These are phyloP conservation scores for Rattus norvegicus DNA, from an alignment of 2,113 vertebrate species.

Conservation along the genomic window GRCr8 NC_086039.1:106634501-106635000, in stretches of 20 bases:
- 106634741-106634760: slow-evolving; percentile 10
- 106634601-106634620: neutral
- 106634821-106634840: neutral
- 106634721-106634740: neutral
- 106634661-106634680: slow-evolving; percentile 23
- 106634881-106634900: neutral
- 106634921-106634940: slow-evolving; percentile 30
- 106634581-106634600: neutral
- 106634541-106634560: too few species aligned
- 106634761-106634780: neutral
- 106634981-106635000: neutral
- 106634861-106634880: slow-evolving; percentile 26
- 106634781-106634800: neutral
- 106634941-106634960: slow-evolving; percentile 42
- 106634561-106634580: neutral
- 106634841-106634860: slow-evolving; percentile 8
- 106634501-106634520: neutral
- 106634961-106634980: neutral
- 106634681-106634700: slow-evolving; percentile 26
- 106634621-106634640: neutral
- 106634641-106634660: neutral
- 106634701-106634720: neutral
- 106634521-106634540: neutral
- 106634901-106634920: neutral
- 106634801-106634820: slow-evolving; percentile 14